These are phyloP conservation scores for Myocastor coypus DNA, from an alignment of 2,113 vertebrate species.

Conservation along the genomic window DNA sequence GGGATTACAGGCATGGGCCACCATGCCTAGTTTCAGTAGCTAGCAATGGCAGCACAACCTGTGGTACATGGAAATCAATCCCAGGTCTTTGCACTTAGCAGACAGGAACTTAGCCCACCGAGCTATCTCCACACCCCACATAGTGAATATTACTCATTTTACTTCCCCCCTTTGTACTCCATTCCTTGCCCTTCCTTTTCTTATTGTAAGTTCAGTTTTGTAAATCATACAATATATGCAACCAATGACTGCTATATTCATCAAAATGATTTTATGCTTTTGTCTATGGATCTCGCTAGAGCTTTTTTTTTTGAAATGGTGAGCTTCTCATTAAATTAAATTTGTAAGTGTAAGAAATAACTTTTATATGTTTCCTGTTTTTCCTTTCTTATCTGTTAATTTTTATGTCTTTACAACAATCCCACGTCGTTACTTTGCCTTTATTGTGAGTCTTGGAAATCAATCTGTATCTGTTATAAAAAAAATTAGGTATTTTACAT, in stretches of 20 bases:
- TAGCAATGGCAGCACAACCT: too few relatives aligned
- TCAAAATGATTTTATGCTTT: background rate
- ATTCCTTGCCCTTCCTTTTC: background rate
- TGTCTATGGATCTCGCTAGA: background rate
- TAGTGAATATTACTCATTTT: background rate
- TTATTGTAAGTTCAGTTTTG: background rate
- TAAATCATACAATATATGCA: background rate
- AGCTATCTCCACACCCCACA: background rate
- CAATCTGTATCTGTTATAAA: background rate
- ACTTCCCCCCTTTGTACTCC: background rate
- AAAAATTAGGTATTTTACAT: background rate
- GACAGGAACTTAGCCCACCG: too few relatives aligned
- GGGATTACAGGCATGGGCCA: too few relatives aligned
- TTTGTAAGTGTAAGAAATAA: background rate
- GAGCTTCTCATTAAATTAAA: background rate
- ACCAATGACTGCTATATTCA: background rate
- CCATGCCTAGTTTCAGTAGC: too few relatives aligned
- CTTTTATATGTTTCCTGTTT: background rate
- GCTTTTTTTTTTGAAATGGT: background rate
- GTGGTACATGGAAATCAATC: too few relatives aligned
- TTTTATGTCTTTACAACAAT: background rate
- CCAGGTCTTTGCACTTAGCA: too few relatives aligned
- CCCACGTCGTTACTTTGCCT: background rate
- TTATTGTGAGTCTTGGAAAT: background rate
- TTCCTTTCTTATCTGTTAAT: background rate